Base-by-base conservation (phyloP, 2,888 invertebrate species). In the Nomada fabriciana region DNA sequence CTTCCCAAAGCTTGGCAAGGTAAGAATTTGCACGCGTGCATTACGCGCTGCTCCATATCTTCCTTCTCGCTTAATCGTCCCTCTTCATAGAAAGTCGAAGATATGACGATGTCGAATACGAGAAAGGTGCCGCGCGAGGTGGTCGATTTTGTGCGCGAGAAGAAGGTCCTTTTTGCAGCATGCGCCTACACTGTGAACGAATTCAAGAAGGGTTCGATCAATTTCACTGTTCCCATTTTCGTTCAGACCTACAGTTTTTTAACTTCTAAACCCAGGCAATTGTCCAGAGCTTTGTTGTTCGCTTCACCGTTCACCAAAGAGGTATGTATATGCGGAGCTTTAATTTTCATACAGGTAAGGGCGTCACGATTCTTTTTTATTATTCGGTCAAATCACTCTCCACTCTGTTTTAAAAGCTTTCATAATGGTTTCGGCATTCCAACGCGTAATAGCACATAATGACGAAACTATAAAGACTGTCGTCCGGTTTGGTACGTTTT, bases 211-310 rank as follows among this genome's bases (percentile, higher is more conserved):
- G 83, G 80, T 2, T 94, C 95, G 5, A 95, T 98, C 55, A 97
- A 98, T 93, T 98, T 97, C 91, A 98, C 98, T 0, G 94, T 95
- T 42, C 96, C 97, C 0, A 95, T 98, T 68, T 97, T 97, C 90
- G 95, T 96, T 1, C 97, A 98, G 91, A 95, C 96, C 0, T 98
- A 98, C 90, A 95, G 97, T 0, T 97, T 98, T 91, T 94, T 98
- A 85, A 96, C 97, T 1, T 96, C 97, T 0, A 95, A 97, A 42
- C 98, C 98, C 0, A 95, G 96, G 83, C 97, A 97, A 91, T 95
- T 98, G 20, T 97, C 98, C 86, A 95, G 98, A 86, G 97, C 97
- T 0, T 94, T 98, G 82, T 94, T 98, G 13, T 98, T 98, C 90
- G 96, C 97, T 65, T 96, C 97, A 9, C 98, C 98, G 0, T 98